Percentiles rank a stretch among this genome's conserved stretches.
phyloP scores from a whole-genome alignment of 2,888 invertebrate genomes.

The Andricus quercusramuli region DNA sequence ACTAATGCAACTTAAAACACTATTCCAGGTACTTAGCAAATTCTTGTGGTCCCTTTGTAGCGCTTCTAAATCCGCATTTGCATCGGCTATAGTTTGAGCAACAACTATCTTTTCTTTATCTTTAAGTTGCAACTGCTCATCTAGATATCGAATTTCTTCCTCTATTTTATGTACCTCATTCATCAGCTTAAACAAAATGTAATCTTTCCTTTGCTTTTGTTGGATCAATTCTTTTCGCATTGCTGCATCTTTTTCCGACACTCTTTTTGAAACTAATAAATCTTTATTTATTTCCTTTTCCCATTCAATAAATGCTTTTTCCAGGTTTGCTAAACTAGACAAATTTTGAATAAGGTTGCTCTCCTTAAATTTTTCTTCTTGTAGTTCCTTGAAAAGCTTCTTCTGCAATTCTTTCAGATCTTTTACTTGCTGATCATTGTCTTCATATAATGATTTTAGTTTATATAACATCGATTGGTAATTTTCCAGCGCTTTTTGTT shows the following conservation, averaged over 20 bases:
- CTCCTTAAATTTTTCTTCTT: conserved; percentile 69
- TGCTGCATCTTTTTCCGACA: conserved; percentile 81
- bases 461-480: conserved; percentile 81
- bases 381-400: conserved; percentile 78
- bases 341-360: conserved; percentile 77
- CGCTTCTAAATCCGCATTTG: conserved; percentile 87
- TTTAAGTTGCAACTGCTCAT: conserved; percentile 85
- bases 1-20: conserved; percentile 85
- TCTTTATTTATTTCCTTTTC: conserved; percentile 84
- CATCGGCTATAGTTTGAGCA: conserved; percentile 83
- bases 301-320: conserved; percentile 83
- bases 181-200: conserved; percentile 84
- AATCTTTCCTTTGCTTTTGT: conserved; percentile 80
- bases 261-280: conserved; percentile 83
- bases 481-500: conserved; percentile 81
- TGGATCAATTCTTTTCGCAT: conserved; percentile 73
- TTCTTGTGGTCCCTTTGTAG: conserved; percentile 86
- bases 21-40: conserved; percentile 87
- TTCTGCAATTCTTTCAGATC: conserved; percentile 79
- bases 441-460: conserved; percentile 79
- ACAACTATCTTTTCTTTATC: conserved; percentile 82
- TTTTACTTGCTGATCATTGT: conserved; percentile 80
- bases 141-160: conserved; percentile 83
- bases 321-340: conserved; percentile 81
- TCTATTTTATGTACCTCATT: conserved; percentile 87